phyloP scores from a whole-genome alignment of 2,888 invertebrate species.

The Acrobasis consociella region DNA sequence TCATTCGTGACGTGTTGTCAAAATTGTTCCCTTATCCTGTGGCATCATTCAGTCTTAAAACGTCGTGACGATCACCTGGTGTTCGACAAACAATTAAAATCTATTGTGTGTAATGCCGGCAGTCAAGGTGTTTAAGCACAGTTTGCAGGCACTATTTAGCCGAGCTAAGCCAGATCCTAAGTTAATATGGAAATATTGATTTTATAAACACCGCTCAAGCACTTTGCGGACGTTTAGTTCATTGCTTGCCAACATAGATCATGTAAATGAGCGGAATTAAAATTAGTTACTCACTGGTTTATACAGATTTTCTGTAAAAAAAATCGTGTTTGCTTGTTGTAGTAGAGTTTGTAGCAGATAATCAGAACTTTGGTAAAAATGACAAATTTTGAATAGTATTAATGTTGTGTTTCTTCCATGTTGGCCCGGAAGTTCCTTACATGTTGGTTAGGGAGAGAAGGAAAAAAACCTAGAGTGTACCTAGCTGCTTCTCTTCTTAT shows the following conservation, averaged over 20 bases:
- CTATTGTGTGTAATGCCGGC: too few species aligned
- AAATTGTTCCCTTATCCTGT: too few species aligned
- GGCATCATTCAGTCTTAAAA: too few species aligned
- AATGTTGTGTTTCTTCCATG: too few species aligned
- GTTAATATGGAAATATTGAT: conserved; percentile 9
- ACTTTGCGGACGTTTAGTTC: conserved; percentile 1
- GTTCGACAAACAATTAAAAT: too few species aligned
- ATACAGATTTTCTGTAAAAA: neutral
- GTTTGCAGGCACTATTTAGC: neutral
- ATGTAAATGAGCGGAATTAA: neutral
- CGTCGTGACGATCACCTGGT: too few species aligned
- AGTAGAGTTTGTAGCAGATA: too few species aligned
- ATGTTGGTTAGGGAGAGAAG: neutral
- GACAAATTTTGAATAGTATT: too few species aligned
- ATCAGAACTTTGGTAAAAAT: too few species aligned
- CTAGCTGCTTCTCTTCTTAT: neutral
- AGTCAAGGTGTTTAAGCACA: neutral
- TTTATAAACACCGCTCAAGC: conserved; percentile 1
- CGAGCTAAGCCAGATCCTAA: neutral
- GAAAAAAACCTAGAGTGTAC: neutral
- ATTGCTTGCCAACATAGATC: neutral
- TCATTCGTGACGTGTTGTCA: too few species aligned
- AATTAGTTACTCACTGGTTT: neutral
- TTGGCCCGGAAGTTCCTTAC: too few species aligned
- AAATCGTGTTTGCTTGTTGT: too few species aligned